Evolutionary conservation across 2,888 invertebrate genomes (phyloP).

Genomic region (Diarsia rubi): DNA sequence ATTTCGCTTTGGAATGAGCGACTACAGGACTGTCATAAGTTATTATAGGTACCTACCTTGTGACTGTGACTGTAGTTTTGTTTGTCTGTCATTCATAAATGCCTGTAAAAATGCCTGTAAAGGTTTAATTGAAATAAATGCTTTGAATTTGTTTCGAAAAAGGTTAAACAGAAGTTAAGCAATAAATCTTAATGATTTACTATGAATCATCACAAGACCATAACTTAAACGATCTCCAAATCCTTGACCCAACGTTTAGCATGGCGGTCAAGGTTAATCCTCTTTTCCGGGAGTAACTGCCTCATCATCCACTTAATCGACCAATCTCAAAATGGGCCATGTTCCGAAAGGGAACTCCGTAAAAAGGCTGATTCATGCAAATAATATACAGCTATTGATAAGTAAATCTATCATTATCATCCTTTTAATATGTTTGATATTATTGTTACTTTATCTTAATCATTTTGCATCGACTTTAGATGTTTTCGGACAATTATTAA

Average conservation of each 20-base stretch:
- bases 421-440: neutral
- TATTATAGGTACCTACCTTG: too few species aligned
- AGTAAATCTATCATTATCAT: neutral
- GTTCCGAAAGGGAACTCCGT: constrained; percentile 12
- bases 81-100: too few species aligned
- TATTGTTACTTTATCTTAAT: neutral
- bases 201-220: constrained; percentile 8
- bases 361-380: constrained; percentile 29
- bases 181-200: neutral
- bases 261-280: constrained; percentile 46
- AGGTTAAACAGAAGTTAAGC: neutral
- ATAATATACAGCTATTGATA: neutral
- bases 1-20: too few species aligned
- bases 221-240: neutral
- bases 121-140: too few species aligned
- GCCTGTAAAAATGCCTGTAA: too few species aligned
- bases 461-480: neutral
- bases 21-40: too few species aligned
- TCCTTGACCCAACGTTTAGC: constrained; percentile 32
- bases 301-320: constrained; percentile 49
- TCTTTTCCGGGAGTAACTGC: constrained; percentile 44
- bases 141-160: neutral
- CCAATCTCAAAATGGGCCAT: constrained; percentile 25
- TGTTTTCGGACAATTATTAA: too few species aligned
- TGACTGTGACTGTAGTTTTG: too few species aligned